Evolutionary conservation across 2,113 vertebrate genomes (phyloP), one percentile per base, ranked within the genome.

Genomic region (Ceuthmochares aereus): DNA sequence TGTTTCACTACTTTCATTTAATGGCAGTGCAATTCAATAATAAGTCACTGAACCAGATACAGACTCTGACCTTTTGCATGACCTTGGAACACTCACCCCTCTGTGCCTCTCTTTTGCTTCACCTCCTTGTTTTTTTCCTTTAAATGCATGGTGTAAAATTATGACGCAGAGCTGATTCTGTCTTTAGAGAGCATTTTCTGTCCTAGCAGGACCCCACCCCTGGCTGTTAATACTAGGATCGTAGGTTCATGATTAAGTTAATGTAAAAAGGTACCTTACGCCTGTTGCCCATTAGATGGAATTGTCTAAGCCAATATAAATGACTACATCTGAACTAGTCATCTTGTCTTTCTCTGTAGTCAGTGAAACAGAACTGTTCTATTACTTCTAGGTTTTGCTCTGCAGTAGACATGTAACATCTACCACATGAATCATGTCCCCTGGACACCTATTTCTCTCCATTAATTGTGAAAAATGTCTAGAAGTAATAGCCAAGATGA

Each of bases 161-260:
- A 87, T 43, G 29, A 87, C 40, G 23, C 59, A 86, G 72, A 80
- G 25, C 27, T 78, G 60, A 81, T 92, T 89, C n/a, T 90, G 43
- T 36, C 58, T 92, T 82, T 40, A 34, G 34, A 87, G 74, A 93
- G 14, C 15, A 60, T 72, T 78, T 92, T 90, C 56, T 11, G 0
- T 76, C 22, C 64, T 96, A 95, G 90, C 73, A 84, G 88, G 69
- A 84, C 58, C 64, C 32, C 32, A 91, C 47, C 64, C 34, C 76
- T 81, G 42, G 32, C 93, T 68, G 83, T 72, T 96, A 95, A 90
- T 89, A 84, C 60, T n/a, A 47, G 52, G 47, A 89, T 84, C 27
- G 77, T 88, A 84, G 70, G 26, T 34, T 84, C 9, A 17, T 72
- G 89, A 95, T 95, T 96, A 90, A 93, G 93, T 97, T 93, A 90